Conservation (phyloP, 2,113 vertebrate genomes). For the Phalacrocorax carbo region DNA sequence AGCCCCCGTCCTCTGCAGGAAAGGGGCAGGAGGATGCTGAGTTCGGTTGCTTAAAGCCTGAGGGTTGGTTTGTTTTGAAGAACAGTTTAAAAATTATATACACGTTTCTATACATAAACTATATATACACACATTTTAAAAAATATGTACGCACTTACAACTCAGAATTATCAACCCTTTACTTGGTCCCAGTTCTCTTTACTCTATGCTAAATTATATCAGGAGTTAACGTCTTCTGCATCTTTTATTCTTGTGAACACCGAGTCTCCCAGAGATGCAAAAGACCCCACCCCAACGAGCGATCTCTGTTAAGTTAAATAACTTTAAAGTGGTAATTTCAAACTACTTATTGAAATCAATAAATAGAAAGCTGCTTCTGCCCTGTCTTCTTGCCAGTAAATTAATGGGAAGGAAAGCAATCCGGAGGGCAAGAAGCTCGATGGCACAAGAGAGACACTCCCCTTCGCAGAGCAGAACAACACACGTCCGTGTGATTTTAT, state of each 20-base stretch:
- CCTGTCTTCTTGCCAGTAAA: not conserved
- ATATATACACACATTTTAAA: too few species aligned
- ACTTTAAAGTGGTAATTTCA: not conserved
- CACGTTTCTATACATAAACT: not conserved
- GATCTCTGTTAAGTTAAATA: accelerated
- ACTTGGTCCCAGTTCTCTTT: not conserved
- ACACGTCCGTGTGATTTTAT: accelerated
- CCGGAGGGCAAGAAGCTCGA: not conserved
- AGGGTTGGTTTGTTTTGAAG: not conserved
- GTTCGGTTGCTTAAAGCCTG: not conserved
- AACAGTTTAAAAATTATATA: not conserved
- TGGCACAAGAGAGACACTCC: not conserved
- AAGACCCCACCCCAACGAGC: accelerated
- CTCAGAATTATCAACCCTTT: not conserved
- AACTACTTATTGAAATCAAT: not conserved
- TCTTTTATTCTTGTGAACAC: not conserved
- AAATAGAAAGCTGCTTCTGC: not conserved
- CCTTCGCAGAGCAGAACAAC: not conserved
- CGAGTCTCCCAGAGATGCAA: not conserved
- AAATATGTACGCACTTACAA: not conserved
- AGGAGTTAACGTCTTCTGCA: not conserved
- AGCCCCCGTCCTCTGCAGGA: not conserved
- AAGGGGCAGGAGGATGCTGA: not conserved
- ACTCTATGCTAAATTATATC: accelerated
- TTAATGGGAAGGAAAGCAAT: not conserved